Evolutionary conservation across 92 coral and sea anemone species (phyloP), one percentile per base, ranked within the genome.

Genomic region (Diadumene lineata): DNA sequence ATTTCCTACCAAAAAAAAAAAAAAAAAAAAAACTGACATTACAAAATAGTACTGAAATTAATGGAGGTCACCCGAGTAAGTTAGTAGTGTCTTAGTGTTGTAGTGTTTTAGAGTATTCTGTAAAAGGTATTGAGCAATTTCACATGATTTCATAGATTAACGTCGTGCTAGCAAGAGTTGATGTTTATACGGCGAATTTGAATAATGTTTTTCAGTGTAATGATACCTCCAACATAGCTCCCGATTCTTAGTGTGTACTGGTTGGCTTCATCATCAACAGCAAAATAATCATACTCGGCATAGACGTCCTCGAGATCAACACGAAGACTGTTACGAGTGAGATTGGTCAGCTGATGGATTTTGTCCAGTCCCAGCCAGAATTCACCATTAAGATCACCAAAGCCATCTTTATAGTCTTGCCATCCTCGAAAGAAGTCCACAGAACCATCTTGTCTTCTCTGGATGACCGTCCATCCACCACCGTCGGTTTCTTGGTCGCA

Each of bases 311-410:
- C 73, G 66, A 81, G 56, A 27, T 81, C 85, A 29, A 81, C 73
- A 18, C 85, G 85, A 48, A 81, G 73, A 60, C 60, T 51, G 43
- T 63, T 64, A 24, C 58, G 44, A 16, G 56, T 25, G 32, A 17
- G 70, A 28, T 31, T 0, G 50, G 85, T 81, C 63, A 81, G 74
- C 21, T 60, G 80, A 38, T 75, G 22, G 71, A 75, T 75, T 30
- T 75, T 63, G 43, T 75, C 80, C 16, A 75, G 80, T 34, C 80
- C 84, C n/a, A 80, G 64, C 84, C 84, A 80, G 65, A 80, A 80
- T 50, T 80, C 79, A 0, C 84, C 84, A 2, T 21, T 31, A 11
- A 70, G 72, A 31, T 72, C 26, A 0, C 84, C 84, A 63, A 80
- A 80, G 3, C 84, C 84, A 27, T 46, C 0, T 61, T 80, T 80